Evolutionary conservation across 1,140 invertebrate genomes (phyloP).

Genomic region (Nephila pilipes): DNA sequence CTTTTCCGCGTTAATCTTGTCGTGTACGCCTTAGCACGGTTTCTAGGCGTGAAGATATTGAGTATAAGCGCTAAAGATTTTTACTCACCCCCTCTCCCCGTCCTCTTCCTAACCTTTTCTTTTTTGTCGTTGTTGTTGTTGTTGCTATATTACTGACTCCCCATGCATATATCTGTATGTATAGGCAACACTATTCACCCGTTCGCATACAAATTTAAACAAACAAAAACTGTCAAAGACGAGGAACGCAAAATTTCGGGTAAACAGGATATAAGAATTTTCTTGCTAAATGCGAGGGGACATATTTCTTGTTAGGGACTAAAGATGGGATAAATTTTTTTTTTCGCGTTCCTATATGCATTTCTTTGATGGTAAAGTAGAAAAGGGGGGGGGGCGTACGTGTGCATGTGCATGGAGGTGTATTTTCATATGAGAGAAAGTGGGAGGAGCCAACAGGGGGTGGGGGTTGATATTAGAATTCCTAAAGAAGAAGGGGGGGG

Average conservation of each 20-base stretch:
- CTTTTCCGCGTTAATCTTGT: slow-evolving; percentile 44
- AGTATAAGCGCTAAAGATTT: slow-evolving; percentile 46
- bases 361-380: not conserved
- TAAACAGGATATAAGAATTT: slow-evolving; percentile 54
- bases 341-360: not conserved
- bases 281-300: slow-evolving; percentile 37
- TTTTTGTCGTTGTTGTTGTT: not conserved
- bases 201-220: slow-evolving; percentile 56
- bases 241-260: slow-evolving; percentile 4
- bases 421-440: slow-evolving; percentile 44
- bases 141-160: slow-evolving; percentile 29
- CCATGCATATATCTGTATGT: slow-evolving; percentile 21
- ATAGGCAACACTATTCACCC: not conserved
- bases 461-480: slow-evolving; percentile 36
- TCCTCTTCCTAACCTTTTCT: not conserved
- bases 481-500: slow-evolving; percentile 17
- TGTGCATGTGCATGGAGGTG: slow-evolving; percentile 11
- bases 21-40: not conserved
- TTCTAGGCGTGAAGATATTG: slow-evolving; percentile 45
- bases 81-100: not conserved
- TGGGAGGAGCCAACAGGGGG: slow-evolving; percentile 39
- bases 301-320: slow-evolving; percentile 58
- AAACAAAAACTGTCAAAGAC: slow-evolving; percentile 52
- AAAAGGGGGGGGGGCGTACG: not conserved
- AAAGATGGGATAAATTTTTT: slow-evolving; percentile 53